Percentiles rank a stretch among this genome's conserved stretches.
Evolutionary conservation across 2,797 vertebrate species (phyloP).

Genomic region (Momotus momota): DNA sequence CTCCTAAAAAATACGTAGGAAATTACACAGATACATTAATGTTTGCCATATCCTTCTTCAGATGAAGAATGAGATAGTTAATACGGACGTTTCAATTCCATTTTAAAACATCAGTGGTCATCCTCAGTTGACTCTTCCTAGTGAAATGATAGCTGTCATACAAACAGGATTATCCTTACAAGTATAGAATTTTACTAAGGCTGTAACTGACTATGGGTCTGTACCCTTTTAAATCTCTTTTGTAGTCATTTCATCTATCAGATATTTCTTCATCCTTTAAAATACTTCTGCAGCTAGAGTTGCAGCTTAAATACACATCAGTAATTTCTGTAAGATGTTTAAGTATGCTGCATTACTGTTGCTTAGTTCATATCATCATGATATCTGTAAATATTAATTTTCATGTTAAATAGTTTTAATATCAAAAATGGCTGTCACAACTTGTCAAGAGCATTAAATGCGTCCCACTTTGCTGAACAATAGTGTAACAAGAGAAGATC

Average conservation of each 20-base stretch:
- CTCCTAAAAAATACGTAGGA: not conserved
- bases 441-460: not conserved
- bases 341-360: not conserved
- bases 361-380: not conserved
- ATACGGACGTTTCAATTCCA: not conserved
- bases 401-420: not conserved
- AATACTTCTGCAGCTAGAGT: not conserved
- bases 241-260: not conserved
- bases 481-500: not conserved
- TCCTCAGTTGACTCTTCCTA: not conserved
- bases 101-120: not conserved
- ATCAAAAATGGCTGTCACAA: not conserved
- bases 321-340: not conserved
- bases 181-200: not conserved
- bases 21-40: not conserved
- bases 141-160: not conserved
- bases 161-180: not conserved
- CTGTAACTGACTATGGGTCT: not conserved
- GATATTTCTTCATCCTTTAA: not conserved
- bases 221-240: not conserved
- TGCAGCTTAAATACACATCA: not conserved
- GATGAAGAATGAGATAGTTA: not conserved
- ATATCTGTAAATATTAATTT: not conserved
- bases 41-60: not conserved
- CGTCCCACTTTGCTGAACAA: not conserved